These are phyloP conservation scores for Nasonia oneida DNA, from an alignment of 2,888 invertebrate genomes.

Conservation along the genomic window DNA sequence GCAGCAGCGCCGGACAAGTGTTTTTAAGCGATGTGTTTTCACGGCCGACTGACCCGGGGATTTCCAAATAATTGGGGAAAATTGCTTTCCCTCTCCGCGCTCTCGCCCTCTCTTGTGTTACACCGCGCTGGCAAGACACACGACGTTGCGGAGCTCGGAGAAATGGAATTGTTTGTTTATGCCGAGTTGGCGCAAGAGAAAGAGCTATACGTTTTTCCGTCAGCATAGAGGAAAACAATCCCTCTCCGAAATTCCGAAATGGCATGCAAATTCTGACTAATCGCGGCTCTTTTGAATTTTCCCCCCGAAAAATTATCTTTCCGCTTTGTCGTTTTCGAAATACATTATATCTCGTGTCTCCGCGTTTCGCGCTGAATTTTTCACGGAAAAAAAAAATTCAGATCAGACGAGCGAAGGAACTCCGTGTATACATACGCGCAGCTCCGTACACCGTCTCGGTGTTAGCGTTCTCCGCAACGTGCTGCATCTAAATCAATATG, in stretches of 20 bases:
- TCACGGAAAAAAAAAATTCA: background rate
- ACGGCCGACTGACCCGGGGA: conserved; percentile 8
- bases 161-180: conserved; percentile 1
- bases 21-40: conserved; percentile 52
- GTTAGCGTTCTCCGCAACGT: conserved; percentile 39
- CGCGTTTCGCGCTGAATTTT: background rate
- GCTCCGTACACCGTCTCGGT: background rate
- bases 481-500: conserved; percentile 57
- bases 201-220: no score
- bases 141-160: background rate
- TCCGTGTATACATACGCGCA: background rate
- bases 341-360: background rate
- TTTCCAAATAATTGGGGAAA: conserved; percentile 41
- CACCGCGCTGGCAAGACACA: background rate
- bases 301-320: background rate
- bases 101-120: no score
- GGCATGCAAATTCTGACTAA: background rate
- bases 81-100: background rate
- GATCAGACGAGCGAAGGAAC: background rate
- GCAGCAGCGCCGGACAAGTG: conserved; percentile 33
- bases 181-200: background rate
- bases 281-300: background rate
- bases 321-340: background rate
- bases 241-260: background rate
- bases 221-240: no score